Evolutionary conservation across 2,888 invertebrate genomes (phyloP), one percentile per base, ranked within the genome.

Genomic region (Lordiphosa andalusiaca): DNA sequence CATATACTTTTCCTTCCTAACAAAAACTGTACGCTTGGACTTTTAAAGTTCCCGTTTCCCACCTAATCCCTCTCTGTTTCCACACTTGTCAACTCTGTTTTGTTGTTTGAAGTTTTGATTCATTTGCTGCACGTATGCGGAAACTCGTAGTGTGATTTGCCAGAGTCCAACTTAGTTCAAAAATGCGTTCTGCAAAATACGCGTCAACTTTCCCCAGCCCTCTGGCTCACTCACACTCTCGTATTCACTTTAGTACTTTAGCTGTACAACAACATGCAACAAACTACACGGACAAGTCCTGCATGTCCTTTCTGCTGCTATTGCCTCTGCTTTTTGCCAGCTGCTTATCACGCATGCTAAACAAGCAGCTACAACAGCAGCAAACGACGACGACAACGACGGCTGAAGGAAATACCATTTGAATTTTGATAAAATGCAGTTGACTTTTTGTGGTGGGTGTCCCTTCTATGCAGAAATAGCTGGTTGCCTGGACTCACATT

Each of bases 341-440:
- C 71, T 78, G 74, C 72, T 77, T 83, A 76, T 81, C 74, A 80
- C 69, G 71, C 69, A 81, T 81, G 83, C 80, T 71, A 74, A 83
- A 71, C 80, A 81, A 30, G 30, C 30, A 30, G 30, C 30, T 30
- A 9, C 30, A 6, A 23, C 23, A 23, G 23, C 23, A 73, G 74
- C 67, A 77, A 66, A 64, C 72, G 68, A 53, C 69, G 60, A 41
- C 52, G 56, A 37, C 53, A 54, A 37, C 42, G 50, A 60, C 61
- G 59, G 40, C 53, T 51, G 63, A 60, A 67, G 64, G 71, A 71
- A 71, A 70, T 71, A 68, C 66, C 69, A 81, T 84, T 84, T 84
- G 78, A 84, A 76, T 84, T 82, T 76, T 82, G 82, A 83, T 83
- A 83, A 83, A 81, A 71, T 77, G 73, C 67, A 71, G 71, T 60